phyloP scores from a whole-genome alignment of 1,140 invertebrate species.

The Saccostrea cuccullata region DNA sequence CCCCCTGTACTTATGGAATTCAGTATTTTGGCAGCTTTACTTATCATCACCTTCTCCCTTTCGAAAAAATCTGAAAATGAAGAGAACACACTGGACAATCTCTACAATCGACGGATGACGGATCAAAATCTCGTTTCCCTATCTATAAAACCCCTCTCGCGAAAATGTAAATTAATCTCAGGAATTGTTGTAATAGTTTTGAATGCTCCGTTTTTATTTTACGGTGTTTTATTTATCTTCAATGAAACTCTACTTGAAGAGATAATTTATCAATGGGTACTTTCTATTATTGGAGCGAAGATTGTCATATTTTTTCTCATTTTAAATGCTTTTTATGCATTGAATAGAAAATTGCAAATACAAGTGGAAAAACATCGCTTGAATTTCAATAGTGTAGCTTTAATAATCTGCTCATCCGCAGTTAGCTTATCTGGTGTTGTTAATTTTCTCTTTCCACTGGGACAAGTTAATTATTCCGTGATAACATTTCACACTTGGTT shows the following conservation, averaged over 20 bases:
- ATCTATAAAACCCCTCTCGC: background rate
- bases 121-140: background rate
- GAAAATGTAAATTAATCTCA: background rate
- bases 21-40: background rate
- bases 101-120: background rate
- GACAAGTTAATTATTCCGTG: background rate
- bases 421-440: background rate
- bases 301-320: background rate
- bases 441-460: background rate
- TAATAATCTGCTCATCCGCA: background rate
- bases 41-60: background rate
- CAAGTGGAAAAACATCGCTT: background rate
- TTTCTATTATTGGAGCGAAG: background rate
- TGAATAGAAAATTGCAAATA: background rate
- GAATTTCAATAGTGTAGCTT: background rate
- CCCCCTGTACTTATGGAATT: background rate
- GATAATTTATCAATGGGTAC: background rate
- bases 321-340: background rate
- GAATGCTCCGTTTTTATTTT: background rate
- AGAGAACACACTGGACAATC: background rate
- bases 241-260: background rate
- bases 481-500: slow-evolving; percentile 25
- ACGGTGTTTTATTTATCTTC: background rate
- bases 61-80: background rate
- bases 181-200: background rate